Base-by-base conservation (phyloP, 2,113 vertebrate genomes). In the Gallinago undulata region DNA sequence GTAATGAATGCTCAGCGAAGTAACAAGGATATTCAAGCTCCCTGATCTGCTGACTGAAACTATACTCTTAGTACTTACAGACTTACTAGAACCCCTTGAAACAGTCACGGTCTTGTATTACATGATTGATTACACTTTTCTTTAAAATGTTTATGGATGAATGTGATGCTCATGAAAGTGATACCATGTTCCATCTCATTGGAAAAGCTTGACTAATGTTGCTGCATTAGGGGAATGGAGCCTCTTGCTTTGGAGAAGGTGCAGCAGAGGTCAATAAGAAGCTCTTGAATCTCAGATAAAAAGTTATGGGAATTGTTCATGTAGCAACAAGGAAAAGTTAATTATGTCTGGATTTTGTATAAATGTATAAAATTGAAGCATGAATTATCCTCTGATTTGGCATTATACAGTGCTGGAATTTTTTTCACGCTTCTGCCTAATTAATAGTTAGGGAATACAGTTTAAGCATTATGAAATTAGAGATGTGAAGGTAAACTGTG, bases 41-140 rank as follows among this genome's bases (percentile, higher is more conserved):
- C 89, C 37, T 68, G 56, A 73, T 93, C 79, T 94, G 66, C 72
- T 90, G 48, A 33, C 80, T 93, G 92, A 72, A 94, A 56, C 69
- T 57, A 3, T 64, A 31, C 45, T 92, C 53, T 48, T 77, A 59
- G 51, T 92, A 75, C 69, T 83, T 91, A 53, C 28, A 57, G 80
- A 69, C 57, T 92, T 92, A 84, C 33, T 86, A 87, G 80, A 92
- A 89, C 19, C 33, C 64, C 47, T 91, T 91, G 63, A 43, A 91
- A 82, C 57, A 73, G 63, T 87, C 64, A 47, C 27, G 43, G 82
- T 70, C 84, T 88, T 90, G 47, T 89, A 67, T 93, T 91, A 94
- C n/a, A 16, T 74, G 67, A 91, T 76, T 57, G 91, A 87, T 95
- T 94, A 72, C 56, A 37, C 73, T 68, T 91, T 66, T 68, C 67